Evolutionary conservation across 1,140 invertebrate genomes (phyloP), one percentile per base, ranked within the genome.

Genomic region (Ips nitidus): DNA sequence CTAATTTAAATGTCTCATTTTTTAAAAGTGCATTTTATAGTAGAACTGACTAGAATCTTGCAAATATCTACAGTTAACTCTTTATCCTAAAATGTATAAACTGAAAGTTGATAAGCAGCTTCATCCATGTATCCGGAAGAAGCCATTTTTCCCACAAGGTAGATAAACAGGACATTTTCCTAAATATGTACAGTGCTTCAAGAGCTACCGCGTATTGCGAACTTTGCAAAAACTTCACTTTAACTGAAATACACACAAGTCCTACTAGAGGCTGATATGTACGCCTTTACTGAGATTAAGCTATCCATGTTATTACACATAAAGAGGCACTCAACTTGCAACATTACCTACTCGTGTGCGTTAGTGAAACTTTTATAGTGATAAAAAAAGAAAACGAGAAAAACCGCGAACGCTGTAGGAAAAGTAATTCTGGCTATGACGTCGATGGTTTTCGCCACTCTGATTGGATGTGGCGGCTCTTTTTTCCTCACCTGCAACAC

Each of bases 331-430:
- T 50, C 7, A 36, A 5, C 37, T 7, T 55, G 4, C 37, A 38
- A 38, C n/a, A 38, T 55, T 55, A 37, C 50, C 57, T 42, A 65
- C 41, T 73, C 73, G 36, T 77, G 70, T 65, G 70, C 58, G 68
- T 83, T 84, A 70, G 82, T 83, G 72, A 81, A 83, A 76, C 86
- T 86, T 71, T 92, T 93, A 83, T 95, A 95, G 84, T 93, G 91
- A 75, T 94, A 91, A 85, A 96, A 95, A 86, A 95, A 96, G 84
- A 94, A 95, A 79, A 94, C 91, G 73, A 95, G 88, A 84, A 97
- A 97, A 76, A 95, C 88, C 78, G 92, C 90, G 81, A 94, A 97
- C 74, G 93, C 93, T 73, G 91, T 88, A 73, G 94, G 94, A 84
- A 96, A 97, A 67, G 93, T 94, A 78, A 95, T 92, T 78, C 94